Percentiles rank a stretch among this genome's conserved stretches.
Conservation (phyloP, 1,140 invertebrate species). For the Augochlora pura region DNA sequence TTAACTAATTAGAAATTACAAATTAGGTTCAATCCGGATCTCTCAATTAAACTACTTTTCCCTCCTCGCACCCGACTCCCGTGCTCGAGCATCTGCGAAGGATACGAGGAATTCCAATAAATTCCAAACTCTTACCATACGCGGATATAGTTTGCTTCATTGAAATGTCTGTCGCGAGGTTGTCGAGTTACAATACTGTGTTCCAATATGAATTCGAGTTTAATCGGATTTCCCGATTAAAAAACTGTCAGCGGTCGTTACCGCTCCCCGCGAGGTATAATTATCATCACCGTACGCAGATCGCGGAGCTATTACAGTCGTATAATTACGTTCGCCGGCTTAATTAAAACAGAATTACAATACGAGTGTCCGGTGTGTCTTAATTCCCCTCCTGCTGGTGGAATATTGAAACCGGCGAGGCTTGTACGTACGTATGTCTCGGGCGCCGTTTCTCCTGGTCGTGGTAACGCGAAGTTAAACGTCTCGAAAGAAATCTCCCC, state of each 20-base stretch:
- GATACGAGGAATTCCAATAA: too few relatives aligned
- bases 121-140: too few relatives aligned
- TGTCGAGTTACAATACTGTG: not conserved
- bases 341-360: slow-evolving; percentile 46
- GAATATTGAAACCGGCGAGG: slow-evolving; percentile 23
- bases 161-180: not conserved
- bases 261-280: slow-evolving; percentile 34
- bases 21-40: too few relatives aligned
- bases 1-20: too few relatives aligned
- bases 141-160: not conserved
- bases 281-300: slow-evolving; percentile 39
- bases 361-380: slow-evolving; percentile 22
- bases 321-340: slow-evolving; percentile 37
- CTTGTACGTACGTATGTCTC: not conserved
- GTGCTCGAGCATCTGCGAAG: too few relatives aligned
- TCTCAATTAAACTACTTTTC: too few relatives aligned
- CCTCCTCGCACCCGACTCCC: too few relatives aligned
- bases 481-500: slow-evolving; percentile 1
- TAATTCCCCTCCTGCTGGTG: slow-evolving; percentile 1
- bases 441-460: not conserved
- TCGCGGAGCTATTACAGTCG: slow-evolving; percentile 34
- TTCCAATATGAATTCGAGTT: slow-evolving; percentile 37
- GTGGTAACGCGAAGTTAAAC: slow-evolving; percentile 12
- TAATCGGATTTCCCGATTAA: slow-evolving; percentile 47
- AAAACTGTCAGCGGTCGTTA: slow-evolving; percentile 25